Evolutionary conservation across 2,797 vertebrate genomes (phyloP).

Genomic region (Psittacula derbiana): DNA sequence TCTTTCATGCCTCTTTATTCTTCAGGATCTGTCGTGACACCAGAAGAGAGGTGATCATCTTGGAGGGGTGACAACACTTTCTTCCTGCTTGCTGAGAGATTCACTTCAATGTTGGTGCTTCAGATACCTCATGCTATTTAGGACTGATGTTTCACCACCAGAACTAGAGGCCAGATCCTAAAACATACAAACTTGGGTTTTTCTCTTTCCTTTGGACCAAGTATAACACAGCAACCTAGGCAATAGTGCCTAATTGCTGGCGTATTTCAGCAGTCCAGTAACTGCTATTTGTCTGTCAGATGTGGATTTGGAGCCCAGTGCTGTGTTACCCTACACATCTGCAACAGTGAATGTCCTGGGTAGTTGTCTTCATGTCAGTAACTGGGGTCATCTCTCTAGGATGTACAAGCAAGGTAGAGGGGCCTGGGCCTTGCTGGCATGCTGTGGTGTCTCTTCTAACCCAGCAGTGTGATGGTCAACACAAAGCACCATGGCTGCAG

Average conservation of each 20-base stretch:
- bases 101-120: background rate
- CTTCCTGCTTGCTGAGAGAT: background rate
- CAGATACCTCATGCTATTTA: background rate
- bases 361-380: background rate
- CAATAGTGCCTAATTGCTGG: background rate
- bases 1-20: background rate
- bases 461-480: rapidly evolving
- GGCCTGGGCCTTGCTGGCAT: rapidly evolving
- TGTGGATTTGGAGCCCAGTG: rapidly evolving
- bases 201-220: background rate
- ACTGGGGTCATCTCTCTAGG: background rate
- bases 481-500: background rate
- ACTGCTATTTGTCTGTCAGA: background rate
- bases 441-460: background rate
- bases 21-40: background rate
- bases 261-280: background rate
- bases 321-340: too few species aligned
- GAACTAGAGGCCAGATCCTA: background rate
- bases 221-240: background rate
- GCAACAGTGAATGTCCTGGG: rapidly evolving
- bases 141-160: background rate
- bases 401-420: rapidly evolving
- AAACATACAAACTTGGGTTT: background rate
- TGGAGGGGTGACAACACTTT: rapidly evolving
- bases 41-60: rapidly evolving